Evolutionary conservation across 1,140 invertebrate species (phyloP).

Genomic region (Asbolus verrucosus): DNA sequence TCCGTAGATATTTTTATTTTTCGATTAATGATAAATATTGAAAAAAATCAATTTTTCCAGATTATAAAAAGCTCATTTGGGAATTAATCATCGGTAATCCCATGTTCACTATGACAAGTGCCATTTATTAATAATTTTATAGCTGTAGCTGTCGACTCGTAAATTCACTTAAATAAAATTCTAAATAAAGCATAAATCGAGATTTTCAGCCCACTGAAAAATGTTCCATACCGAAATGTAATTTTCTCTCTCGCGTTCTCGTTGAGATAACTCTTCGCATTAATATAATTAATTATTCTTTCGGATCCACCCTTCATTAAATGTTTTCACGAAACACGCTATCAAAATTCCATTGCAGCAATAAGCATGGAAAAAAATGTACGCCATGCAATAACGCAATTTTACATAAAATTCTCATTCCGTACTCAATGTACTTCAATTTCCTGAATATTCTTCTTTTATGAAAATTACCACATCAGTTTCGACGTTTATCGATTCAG

Average conservation of each 20-base stretch:
- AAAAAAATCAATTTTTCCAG: conserved; percentile 26
- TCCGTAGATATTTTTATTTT: background rate
- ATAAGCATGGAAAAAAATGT: too few relatives aligned
- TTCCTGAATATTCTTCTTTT: conserved; percentile 24
- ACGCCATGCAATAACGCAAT: background rate
- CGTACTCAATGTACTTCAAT: conserved; percentile 5
- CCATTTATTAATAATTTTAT: conserved; percentile 14
- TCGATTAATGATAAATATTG: background rate
- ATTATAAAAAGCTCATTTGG: conserved; percentile 5
- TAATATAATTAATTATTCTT: too few relatives aligned
- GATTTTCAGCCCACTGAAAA: too few relatives aligned
- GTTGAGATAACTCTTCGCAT: background rate
- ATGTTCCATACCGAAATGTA: too few relatives aligned
- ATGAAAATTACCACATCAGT: conserved; percentile 33
- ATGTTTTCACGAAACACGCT: too few relatives aligned
- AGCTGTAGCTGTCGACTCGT: conserved; percentile 6
- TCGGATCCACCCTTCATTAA: too few relatives aligned
- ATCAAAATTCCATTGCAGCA: too few relatives aligned
- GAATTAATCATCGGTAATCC: conserved; percentile 10
- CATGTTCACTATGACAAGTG: background rate
- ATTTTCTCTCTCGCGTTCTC: too few relatives aligned
- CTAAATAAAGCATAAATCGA: too few relatives aligned
- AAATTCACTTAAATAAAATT: conserved; percentile 3
- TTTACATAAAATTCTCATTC: conserved; percentile 20
- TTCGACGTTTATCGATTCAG: conserved; percentile 2